Percentiles rank a stretch among this genome's conserved stretches.
Evolutionary conservation across 2,113 vertebrate genomes (phyloP).

Genomic region (Fukomys damarensis): DNA sequence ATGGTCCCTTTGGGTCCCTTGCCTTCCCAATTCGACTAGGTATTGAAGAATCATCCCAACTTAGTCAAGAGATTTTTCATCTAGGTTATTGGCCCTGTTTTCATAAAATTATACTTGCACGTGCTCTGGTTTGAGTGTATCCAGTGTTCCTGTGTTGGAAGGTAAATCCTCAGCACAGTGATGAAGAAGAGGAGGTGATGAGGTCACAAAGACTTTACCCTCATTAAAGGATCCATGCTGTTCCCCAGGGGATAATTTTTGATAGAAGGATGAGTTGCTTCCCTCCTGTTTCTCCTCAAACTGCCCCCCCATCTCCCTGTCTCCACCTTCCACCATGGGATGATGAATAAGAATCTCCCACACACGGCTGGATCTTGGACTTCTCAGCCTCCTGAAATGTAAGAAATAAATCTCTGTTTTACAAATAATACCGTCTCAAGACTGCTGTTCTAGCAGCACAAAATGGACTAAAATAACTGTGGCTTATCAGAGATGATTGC

Average conservation of each 20-base stretch:
- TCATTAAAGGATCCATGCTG: neutral
- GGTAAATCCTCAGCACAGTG: neutral
- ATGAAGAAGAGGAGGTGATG: neutral
- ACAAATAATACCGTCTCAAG: neutral
- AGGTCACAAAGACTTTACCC: neutral
- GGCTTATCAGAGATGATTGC: neutral
- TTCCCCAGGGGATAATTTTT: neutral
- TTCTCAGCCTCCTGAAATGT: neutral
- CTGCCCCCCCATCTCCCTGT: too few relatives aligned
- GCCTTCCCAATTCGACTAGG: neutral
- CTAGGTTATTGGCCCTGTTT: neutral
- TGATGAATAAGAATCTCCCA: neutral
- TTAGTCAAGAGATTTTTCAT: neutral
- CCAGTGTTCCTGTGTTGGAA: neutral
- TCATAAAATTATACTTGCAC: neutral
- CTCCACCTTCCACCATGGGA: neutral
- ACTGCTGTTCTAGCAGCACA: neutral
- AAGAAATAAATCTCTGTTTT: neutral
- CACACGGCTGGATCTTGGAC: neutral
- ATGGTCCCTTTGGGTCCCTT: neutral
- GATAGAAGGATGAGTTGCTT: neutral
- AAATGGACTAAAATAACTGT: neutral
- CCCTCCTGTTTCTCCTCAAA: too few relatives aligned
- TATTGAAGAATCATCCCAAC: neutral
- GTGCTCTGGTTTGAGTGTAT: neutral